Evolutionary conservation across 1,140 invertebrate species (phyloP).

Genomic region (Mercenaria mercenaria): DNA sequence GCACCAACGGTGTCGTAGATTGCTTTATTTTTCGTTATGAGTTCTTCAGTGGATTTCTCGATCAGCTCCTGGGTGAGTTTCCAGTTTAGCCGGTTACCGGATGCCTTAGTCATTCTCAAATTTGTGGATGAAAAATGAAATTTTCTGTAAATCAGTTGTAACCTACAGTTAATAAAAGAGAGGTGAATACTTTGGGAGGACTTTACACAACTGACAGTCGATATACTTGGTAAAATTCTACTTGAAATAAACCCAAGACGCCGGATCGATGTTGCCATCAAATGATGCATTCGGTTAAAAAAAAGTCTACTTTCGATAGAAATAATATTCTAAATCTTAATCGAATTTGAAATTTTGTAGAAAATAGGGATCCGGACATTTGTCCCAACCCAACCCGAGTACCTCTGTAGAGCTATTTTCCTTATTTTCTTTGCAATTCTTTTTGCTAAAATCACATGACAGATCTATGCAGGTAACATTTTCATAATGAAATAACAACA

Average conservation of each 20-base stretch:
- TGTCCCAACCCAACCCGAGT: no score
- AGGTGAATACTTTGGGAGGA: not conserved
- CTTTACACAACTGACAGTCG: not conserved
- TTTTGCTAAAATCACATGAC: no score
- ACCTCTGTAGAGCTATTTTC: no score
- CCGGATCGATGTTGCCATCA: not conserved
- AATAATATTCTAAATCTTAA: not conserved
- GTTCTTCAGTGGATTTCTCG: slow-evolving; percentile 77
- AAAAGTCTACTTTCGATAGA: not conserved
- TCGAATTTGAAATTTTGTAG: not conserved
- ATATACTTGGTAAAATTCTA: not conserved
- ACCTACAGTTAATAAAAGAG: not conserved
- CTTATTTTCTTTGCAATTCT: no score
- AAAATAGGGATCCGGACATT: no score
- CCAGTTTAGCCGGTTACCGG: slow-evolving; percentile 77
- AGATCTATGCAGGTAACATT: no score
- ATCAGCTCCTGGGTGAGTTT: slow-evolving; percentile 83
- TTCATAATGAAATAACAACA: no score
- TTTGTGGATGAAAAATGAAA: slow-evolving; percentile 36
- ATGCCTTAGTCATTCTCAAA: slow-evolving; percentile 68
- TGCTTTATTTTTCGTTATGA: slow-evolving; percentile 82
- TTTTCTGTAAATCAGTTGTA: not conserved
- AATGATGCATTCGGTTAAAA: not conserved
- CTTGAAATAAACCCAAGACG: not conserved
- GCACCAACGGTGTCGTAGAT: slow-evolving; percentile 85